Evolutionary conservation across 2,888 invertebrate species (phyloP).

Genomic region (Archips xylosteana): DNA sequence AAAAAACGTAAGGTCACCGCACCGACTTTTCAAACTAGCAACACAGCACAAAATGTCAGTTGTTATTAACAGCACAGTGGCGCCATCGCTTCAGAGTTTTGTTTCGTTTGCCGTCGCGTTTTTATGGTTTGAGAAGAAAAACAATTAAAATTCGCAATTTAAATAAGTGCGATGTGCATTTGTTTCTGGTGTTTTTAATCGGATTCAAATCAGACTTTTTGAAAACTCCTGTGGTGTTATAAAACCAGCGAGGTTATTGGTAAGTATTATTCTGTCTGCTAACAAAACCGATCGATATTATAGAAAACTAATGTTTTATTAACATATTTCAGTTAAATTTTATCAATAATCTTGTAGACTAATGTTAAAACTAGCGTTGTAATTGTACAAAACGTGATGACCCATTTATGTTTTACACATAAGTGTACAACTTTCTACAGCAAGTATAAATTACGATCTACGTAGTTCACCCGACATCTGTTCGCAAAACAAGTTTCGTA

Average conservation of each 20-base stretch:
- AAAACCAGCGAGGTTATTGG: constrained; percentile 35
- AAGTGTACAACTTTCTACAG: constrained; percentile 53
- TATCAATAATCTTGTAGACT: constrained; percentile 42
- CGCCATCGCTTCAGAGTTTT: constrained; percentile 34
- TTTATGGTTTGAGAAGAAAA: constrained; percentile 39
- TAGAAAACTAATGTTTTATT: constrained; percentile 61
- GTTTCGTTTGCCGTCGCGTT: constrained; percentile 38
- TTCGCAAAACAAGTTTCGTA: constrained; percentile 40
- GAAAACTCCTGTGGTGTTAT: not conserved
- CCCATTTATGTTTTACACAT: constrained; percentile 52
- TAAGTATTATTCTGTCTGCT: constrained; percentile 51
- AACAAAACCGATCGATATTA: constrained; percentile 77
- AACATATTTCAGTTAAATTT: constrained; percentile 49
- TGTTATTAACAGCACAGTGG: constrained; percentile 33
- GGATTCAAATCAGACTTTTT: constrained; percentile 14
- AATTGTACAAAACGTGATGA: constrained; percentile 38
- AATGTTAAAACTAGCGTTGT: constrained; percentile 31
- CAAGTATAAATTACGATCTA: constrained; percentile 22
- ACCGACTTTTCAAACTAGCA: constrained; percentile 10
- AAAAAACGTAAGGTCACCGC: not conserved
- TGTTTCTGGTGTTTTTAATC: constrained; percentile 32
- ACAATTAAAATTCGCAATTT: constrained; percentile 31
- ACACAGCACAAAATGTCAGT: constrained; percentile 25
- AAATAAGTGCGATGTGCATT: constrained; percentile 37
- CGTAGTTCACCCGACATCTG: constrained; percentile 18